Percentiles rank a stretch among this genome's conserved stretches.
Conservation (phyloP, 2,888 invertebrate species). For the Luperina testacea region DNA sequence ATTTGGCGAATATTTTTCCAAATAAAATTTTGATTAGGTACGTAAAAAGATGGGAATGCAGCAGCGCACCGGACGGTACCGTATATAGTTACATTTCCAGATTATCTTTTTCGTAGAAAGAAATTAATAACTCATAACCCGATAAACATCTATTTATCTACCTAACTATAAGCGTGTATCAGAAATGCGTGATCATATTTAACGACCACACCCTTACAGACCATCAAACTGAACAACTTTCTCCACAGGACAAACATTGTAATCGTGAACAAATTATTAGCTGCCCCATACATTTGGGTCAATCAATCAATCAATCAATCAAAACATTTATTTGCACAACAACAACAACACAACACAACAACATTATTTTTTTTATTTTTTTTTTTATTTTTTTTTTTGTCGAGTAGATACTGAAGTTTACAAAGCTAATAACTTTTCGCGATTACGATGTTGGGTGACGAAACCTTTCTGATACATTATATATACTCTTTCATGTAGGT, state of each 20-base stretch:
- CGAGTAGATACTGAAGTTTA: background rate
- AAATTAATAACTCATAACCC: background rate
- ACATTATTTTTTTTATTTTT: too few relatives aligned
- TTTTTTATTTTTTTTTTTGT: too few relatives aligned
- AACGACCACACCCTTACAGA: too few relatives aligned
- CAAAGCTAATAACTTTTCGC: background rate
- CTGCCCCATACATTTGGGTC: background rate
- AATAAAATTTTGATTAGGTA: background rate
- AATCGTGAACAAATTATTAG: background rate
- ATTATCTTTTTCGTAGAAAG: background rate
- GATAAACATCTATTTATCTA: too few relatives aligned
- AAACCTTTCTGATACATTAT: too few relatives aligned
- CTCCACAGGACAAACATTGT: background rate
- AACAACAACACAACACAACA: too few relatives aligned
- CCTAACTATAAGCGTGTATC: too few relatives aligned
- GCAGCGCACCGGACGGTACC: background rate
- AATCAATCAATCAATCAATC: too few relatives aligned
- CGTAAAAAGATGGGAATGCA: background rate
- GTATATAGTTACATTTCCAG: background rate
- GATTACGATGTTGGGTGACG: too few relatives aligned
- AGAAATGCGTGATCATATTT: background rate
- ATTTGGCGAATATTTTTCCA: conserved; percentile 2
- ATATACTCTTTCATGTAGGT: background rate
- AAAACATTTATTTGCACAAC: too few relatives aligned
- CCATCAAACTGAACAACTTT: too few relatives aligned